A percentile compares a stretch with the other conserved stretches of the same genome.
These are phyloP conservation scores for Seriola rivoliana DNA, from an alignment of 2,113 vertebrate genomes.

Conservation along the genomic window DNA sequence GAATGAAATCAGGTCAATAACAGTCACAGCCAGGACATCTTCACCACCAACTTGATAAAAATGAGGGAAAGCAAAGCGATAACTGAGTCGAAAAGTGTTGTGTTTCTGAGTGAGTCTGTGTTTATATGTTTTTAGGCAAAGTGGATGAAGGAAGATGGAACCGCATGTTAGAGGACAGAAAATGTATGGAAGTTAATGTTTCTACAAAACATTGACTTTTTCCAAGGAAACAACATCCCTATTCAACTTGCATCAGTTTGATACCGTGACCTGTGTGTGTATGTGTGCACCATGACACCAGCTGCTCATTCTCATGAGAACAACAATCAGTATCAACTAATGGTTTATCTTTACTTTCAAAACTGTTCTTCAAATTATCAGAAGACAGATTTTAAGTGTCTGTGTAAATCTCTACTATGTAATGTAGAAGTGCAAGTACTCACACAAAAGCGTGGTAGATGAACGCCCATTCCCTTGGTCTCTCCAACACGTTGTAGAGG, in stretches of 20 bases:
- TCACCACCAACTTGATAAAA: not conserved
- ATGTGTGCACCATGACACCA: conserved; percentile 16
- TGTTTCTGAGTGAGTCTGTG: not conserved
- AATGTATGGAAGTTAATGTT: not conserved
- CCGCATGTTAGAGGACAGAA: not conserved
- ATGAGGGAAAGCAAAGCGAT: not conserved
- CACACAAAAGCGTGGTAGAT: conserved; percentile 97
- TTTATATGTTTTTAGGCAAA: not conserved
- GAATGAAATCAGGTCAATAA: not conserved
- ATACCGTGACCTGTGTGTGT: not conserved
- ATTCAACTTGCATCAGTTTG: not conserved
- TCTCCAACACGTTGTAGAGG: conserved; percentile 97
- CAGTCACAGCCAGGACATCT: no score
- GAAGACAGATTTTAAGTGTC: no score
- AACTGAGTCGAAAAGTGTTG: not conserved
- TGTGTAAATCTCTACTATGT: not conserved
- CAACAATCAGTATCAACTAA: not conserved
- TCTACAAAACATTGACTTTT: not conserved
- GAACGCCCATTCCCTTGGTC: conserved; percentile 96
- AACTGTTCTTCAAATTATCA: not conserved
- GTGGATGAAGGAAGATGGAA: not conserved
- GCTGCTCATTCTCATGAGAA: conserved; percentile 10
- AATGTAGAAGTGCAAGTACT: conserved; percentile 79
- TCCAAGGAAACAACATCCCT: not conserved
- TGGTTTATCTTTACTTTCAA: not conserved